phyloP scores from a whole-genome alignment of 2,888 invertebrate genomes.

The Lottia scabra region DNA sequence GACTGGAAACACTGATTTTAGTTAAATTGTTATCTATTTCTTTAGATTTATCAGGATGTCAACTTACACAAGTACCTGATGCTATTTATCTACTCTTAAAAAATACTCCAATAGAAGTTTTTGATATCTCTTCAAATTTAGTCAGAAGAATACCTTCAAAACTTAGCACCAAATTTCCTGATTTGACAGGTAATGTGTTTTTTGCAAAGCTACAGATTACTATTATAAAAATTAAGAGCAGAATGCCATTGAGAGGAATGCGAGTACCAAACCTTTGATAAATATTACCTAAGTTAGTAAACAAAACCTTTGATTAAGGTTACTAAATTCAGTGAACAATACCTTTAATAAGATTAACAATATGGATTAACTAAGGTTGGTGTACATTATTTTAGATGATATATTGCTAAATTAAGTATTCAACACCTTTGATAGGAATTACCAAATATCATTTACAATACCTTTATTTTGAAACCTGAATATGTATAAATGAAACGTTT shows the following conservation, averaged over 20 bases:
- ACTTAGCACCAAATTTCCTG: slow-evolving; percentile 46
- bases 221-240: no score
- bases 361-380: no score
- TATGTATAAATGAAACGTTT: no score
- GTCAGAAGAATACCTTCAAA: slow-evolving; percentile 51
- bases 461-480: no score
- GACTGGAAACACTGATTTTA: not conserved
- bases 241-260: not conserved
- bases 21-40: slow-evolving; percentile 5
- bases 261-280: no score
- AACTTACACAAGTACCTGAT: slow-evolving; percentile 54
- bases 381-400: no score
- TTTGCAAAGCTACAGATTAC: no score
- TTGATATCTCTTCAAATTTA: slow-evolving; percentile 48
- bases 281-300: not conserved
- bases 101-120: slow-evolving; percentile 38
- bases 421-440: not conserved
- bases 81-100: slow-evolving; percentile 53
- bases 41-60: slow-evolving; percentile 57
- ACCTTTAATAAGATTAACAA: no score
- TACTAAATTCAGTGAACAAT: not conserved
- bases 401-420: not conserved
- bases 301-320: not conserved
- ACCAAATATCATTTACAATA: no score
- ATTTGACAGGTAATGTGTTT: slow-evolving; percentile 44